Conservation (phyloP, 2,113 vertebrate species). For the Baryphthengus martii region DNA sequence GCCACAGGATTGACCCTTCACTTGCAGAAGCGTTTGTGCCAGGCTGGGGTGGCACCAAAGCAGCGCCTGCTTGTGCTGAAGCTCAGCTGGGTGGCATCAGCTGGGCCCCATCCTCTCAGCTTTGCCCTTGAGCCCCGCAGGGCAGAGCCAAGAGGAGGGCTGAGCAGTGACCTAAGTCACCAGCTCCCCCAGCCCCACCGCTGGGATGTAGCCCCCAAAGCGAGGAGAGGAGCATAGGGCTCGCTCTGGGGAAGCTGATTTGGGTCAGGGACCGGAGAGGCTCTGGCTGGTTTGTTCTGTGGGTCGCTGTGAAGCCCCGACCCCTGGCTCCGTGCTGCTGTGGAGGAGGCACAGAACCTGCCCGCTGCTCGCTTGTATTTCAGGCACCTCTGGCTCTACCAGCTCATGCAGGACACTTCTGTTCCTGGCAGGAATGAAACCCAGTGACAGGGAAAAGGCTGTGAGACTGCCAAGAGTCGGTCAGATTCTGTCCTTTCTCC, state of each 20-base stretch:
- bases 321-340: fast-evolving
- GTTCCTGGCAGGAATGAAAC: background rate
- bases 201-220: background rate
- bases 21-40: slow-evolving; percentile 61
- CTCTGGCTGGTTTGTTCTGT: background rate
- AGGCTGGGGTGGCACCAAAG: background rate
- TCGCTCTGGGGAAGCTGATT: background rate
- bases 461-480: background rate
- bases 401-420: background rate
- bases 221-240: background rate
- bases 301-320: background rate
- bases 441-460: background rate
- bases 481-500: background rate
- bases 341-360: background rate
- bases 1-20: background rate
- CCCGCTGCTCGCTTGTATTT: fast-evolving
- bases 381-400: background rate
- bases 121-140: background rate
- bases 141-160: background rate
- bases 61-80: fast-evolving
- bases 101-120: background rate
- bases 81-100: background rate
- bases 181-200: background rate
- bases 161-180: background rate
- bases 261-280: background rate